Evolutionary conservation across 2,113 vertebrate genomes (phyloP).

Genomic region (Osmerus eperlanus): DNA sequence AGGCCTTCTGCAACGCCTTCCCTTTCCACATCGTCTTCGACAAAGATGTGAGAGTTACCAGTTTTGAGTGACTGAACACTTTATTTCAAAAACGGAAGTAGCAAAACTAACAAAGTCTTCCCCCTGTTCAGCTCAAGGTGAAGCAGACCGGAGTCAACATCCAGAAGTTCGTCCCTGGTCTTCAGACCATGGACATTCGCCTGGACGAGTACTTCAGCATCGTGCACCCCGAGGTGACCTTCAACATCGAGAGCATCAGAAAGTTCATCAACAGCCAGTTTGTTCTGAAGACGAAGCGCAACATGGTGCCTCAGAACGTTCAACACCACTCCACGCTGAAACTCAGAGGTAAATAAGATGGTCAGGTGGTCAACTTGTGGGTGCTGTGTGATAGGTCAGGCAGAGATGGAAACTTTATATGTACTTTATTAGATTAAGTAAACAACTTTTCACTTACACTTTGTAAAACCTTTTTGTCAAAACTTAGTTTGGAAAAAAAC

Average conservation of each 20-base stretch:
- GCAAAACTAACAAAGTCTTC: neutral
- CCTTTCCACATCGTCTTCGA: slow-evolving; percentile 77
- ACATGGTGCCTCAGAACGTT: slow-evolving; percentile 54
- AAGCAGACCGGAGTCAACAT: slow-evolving; percentile 75
- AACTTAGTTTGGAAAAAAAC: too few species aligned
- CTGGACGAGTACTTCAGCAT: slow-evolving; percentile 72
- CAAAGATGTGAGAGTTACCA: slow-evolving; percentile 57
- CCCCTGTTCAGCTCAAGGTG: slow-evolving; percentile 64
- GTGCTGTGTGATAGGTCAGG: too few species aligned
- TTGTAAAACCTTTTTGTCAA: too few species aligned
- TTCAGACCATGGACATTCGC: slow-evolving; percentile 51
- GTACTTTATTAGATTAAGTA: too few species aligned
- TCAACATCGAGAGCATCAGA: slow-evolving; percentile 73
- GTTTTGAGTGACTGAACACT: neutral
- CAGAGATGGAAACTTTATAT: too few species aligned
- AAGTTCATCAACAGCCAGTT: slow-evolving; percentile 78
- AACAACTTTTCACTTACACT: too few species aligned
- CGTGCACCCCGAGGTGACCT: slow-evolving; percentile 71
- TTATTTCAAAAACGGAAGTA: neutral
- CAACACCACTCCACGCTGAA: slow-evolving; percentile 60
- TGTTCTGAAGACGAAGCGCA: slow-evolving; percentile 68
- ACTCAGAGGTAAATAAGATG: slow-evolving; percentile 58
- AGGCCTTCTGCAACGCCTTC: slow-evolving; percentile 73
- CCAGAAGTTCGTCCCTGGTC: slow-evolving; percentile 73
- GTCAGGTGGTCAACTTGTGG: too few species aligned